Conservation (phyloP, 2,888 invertebrate genomes). For the Spialia ferax region DNA sequence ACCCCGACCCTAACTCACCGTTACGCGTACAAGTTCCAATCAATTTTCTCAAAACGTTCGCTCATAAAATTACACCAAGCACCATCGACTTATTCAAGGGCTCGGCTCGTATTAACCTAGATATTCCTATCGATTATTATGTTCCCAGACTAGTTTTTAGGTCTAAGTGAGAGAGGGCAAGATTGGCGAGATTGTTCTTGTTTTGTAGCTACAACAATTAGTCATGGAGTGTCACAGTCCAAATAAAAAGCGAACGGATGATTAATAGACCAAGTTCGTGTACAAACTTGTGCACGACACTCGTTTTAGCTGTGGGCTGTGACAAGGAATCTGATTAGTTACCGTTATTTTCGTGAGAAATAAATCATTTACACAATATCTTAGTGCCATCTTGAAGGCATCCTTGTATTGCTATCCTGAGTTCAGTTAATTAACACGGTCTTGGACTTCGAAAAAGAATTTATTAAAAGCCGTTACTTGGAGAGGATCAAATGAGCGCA, state of each 20-base stretch:
- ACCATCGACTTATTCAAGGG: constrained; percentile 22
- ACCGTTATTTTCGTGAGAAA: not conserved
- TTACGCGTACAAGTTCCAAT: constrained; percentile 19
- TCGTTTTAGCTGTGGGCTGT: constrained; percentile 12
- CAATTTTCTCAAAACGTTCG: constrained; percentile 33
- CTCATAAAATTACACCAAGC: constrained; percentile 28
- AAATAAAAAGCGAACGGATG: constrained; percentile 32
- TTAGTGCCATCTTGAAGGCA: not conserved
- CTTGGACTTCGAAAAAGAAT: too few species aligned
- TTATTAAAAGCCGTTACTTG: too few species aligned
- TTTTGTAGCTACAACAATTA: constrained; percentile 21
- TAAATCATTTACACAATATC: not conserved
- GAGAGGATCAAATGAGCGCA: too few species aligned
- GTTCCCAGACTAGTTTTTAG: constrained; percentile 25
- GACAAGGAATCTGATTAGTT: constrained; percentile 15
- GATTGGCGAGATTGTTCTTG: constrained; percentile 6
- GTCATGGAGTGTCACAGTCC: constrained; percentile 29
- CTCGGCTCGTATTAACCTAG: constrained; percentile 20
- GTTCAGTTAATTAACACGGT: too few species aligned
- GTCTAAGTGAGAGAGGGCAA: constrained; percentile 3
- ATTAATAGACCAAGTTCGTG: constrained; percentile 36
- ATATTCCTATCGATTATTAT: constrained; percentile 32
- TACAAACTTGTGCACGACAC: constrained; percentile 27
- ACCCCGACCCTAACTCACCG: constrained; percentile 5
- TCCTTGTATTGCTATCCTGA: not conserved